Evolutionary conservation across 2,888 invertebrate genomes (phyloP).

Genomic region (Rhaphigaster nebulosa): DNA sequence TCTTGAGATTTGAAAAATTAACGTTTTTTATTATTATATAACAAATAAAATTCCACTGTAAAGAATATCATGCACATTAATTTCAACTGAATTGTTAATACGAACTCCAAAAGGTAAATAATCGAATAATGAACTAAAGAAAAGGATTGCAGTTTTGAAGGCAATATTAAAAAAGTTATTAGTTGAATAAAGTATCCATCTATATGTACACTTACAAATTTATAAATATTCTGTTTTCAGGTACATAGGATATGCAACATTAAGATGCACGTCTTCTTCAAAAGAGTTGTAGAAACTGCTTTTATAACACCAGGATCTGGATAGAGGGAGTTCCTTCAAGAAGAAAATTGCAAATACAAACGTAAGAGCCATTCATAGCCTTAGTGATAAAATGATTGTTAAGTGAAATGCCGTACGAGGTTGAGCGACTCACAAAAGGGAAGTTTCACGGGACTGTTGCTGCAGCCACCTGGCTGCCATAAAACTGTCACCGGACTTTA

Average conservation of each 20-base stretch:
- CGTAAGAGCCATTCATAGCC: not conserved
- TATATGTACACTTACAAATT: too few species aligned
- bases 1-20: too few species aligned
- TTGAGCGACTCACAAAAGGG: constrained; percentile 25
- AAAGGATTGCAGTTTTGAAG: too few species aligned
- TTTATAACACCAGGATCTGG: not conserved
- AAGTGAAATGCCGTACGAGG: constrained; percentile 13
- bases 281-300: not conserved
- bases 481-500: constrained; percentile 54
- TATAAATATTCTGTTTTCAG: too few species aligned
- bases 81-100: too few species aligned
- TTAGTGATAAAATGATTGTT: constrained; percentile 35
- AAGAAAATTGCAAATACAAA: constrained; percentile 32
- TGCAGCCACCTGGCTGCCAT: constrained; percentile 29
- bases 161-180: too few species aligned
- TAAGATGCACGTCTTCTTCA: not conserved
- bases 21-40: too few species aligned
- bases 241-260: not conserved
- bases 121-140: too few species aligned
- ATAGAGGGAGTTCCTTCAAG: not conserved
- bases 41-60: too few species aligned
- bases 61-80: too few species aligned
- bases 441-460: constrained; percentile 18
- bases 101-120: too few species aligned
- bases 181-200: too few species aligned